Base-by-base conservation (phyloP, 2,797 vertebrate species). In the Okamejei kenojei region DNA sequence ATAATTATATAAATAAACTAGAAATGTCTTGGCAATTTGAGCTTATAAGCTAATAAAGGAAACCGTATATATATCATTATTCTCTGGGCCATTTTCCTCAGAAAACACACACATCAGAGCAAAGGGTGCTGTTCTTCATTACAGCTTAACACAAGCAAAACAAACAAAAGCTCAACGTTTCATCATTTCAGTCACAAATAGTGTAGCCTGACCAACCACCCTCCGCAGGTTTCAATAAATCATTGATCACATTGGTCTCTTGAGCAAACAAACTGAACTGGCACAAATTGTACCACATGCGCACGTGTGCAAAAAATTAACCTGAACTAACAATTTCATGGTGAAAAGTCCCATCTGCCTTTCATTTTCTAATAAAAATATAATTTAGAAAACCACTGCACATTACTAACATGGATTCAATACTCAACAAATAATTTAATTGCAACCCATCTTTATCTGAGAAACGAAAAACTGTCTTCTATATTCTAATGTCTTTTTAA, bases 271-370 rank as follows among this genome's bases (percentile, higher is more conserved):
- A 91, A 45, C 68, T 15, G 23, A 54, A 74, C 65, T 74, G 35
- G 76, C 90, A 76, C 90, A 92, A 76, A 92, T 58, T 92, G 32
- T 54, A 45, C 7, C 68, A 73, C 90, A 74, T 76, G 29, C 35
- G 84, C 84, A 88, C 68, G 84, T 32, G 32, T 35, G 63, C n/a
- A 88, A 88, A 86, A 88, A 29, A 86, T 38, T 65, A n/a, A 6
- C 68, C 61, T 7, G 68, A 88, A 35, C 45, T 54, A 94, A 93
- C 95, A 94, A 94, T 93, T 95, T 95, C 29, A 23, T 93, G 94
- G 95, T 32, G 1, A 95, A 95, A 95, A 96, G 94, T 94, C 95
- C 95, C 96, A 96, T 96, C 96, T 97, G 96, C 95, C 95, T 95
- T 95, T 94, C 95, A 95, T 96, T 95, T 92, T 96, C 95, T 95